Conservation (phyloP, 2,888 invertebrate species). For the Eledona agricola region DNA sequence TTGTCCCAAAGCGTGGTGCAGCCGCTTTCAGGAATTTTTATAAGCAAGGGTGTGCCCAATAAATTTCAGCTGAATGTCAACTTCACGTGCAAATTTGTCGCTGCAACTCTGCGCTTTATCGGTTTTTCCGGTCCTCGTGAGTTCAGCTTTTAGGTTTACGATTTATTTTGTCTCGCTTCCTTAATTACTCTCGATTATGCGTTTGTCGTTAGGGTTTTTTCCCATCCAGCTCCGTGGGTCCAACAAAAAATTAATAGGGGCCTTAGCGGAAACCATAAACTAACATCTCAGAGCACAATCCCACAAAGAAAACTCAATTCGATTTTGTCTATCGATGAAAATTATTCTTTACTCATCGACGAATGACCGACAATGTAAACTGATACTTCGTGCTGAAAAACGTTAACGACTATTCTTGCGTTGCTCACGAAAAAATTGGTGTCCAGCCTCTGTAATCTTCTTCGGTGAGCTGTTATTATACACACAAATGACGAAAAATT, state of each 20-base stretch:
- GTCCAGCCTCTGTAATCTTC: slow-evolving; percentile 11
- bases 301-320: slow-evolving; percentile 26
- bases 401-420: slow-evolving; percentile 14
- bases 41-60: slow-evolving; percentile 38
- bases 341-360: slow-evolving; percentile 17
- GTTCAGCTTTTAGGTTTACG: slow-evolving; percentile 9
- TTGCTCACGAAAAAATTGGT: slow-evolving; percentile 6
- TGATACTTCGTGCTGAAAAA: slow-evolving; percentile 28
- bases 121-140: too few relatives aligned
- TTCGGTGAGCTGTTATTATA: slow-evolving; percentile 11
- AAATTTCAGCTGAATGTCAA: slow-evolving; percentile 37
- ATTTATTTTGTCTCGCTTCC: slow-evolving; percentile 12
- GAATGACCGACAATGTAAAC: slow-evolving; percentile 27
- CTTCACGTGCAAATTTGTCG: slow-evolving; percentile 38
- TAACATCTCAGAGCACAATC: slow-evolving; percentile 29
- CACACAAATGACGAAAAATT: not conserved
- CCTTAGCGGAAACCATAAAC: slow-evolving; percentile 36
- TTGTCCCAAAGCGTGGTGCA: slow-evolving; percentile 31
- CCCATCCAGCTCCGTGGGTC: too few relatives aligned
- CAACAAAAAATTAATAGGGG: slow-evolving; percentile 30
- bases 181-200: slow-evolving; percentile 27
- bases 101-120: slow-evolving; percentile 26
- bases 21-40: slow-evolving; percentile 37
- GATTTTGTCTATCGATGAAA: slow-evolving; percentile 26
- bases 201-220: slow-evolving; percentile 18